Percentiles rank a stretch among this genome's conserved stretches.
Evolutionary conservation across 2,797 vertebrate genomes (phyloP).

Genomic region (Urophycis tenuis): DNA sequence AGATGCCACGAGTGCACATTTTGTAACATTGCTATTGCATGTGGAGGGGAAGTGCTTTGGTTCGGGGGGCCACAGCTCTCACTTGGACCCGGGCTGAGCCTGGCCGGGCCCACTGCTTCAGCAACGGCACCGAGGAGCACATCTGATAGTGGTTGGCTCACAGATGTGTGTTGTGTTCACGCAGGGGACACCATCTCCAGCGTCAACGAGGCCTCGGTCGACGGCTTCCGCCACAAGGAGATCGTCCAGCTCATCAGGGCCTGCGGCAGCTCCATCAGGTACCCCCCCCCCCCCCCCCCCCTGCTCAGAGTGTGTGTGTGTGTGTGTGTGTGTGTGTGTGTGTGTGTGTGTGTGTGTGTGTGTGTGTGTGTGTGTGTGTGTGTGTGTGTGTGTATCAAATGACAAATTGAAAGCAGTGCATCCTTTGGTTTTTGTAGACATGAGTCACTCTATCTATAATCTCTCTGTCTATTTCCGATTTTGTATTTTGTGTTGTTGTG

Average conservation of each 20-base stretch:
- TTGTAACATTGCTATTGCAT: constrained; percentile 41
- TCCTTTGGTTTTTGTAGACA: not conserved
- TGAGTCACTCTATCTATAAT: no score
- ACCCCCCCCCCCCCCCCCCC: constrained; percentile 2
- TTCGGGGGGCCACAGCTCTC: constrained; percentile 9
- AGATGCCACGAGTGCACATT: constrained; percentile 28
- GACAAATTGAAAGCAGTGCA: no score
- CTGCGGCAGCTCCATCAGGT: constrained; percentile 83
- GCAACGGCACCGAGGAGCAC: not conserved
- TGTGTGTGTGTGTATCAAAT: not conserved
- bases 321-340: not conserved
- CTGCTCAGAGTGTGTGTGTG: not conserved
- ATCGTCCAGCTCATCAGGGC: constrained; percentile 92
- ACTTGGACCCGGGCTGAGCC: constrained; percentile 10
- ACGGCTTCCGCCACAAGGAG: constrained; percentile 85
- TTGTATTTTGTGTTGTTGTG: not conserved
- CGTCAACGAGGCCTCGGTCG: constrained; percentile 83
- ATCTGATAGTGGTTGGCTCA: not conserved
- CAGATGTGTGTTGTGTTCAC: constrained; percentile 12
- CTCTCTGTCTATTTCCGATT: no score
- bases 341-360: not conserved
- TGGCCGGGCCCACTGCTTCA: not conserved
- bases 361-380: not conserved
- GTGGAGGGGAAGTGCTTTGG: constrained; percentile 22
- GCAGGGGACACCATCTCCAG: constrained; percentile 91